Evolutionary conservation across 2,113 vertebrate species (phyloP), one percentile per base, ranked within the genome.

Genomic region (Leptobrachium ailaonicum): DNA sequence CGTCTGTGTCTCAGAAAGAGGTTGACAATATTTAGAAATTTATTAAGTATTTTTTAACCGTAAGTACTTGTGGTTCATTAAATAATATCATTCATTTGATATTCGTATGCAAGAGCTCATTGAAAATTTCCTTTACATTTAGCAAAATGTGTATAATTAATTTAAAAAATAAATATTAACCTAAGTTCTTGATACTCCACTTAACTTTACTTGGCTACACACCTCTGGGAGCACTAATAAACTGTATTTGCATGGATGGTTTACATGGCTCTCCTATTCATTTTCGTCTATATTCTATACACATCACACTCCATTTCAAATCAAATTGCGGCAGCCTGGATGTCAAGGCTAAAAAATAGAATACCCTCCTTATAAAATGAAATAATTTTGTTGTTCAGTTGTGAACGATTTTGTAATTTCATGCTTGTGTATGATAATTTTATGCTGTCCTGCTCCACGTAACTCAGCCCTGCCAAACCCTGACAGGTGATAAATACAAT

Each of bases 391-490:
- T 98, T 97, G 96, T 97, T 94, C 94, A 96, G 96, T 98, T 96
- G 96, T 91, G 86, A 96, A 96, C 95, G 93, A 95, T 98, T 98
- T 97, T 97, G 96, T 98, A 99, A 98, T 99, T 99, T 99, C 97
- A 99, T 99, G 97, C 96, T 96, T 96, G 96, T 96, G 96, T 98
- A 98, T 99, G 97, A 99, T 99, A 98, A 98, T 99, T 98, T 98
- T 98, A 98, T 99, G 96, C 96, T 98, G 96, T 96, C 96, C 96
- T 99, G 96, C 97, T 94, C 95, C 96, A 95, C 95, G 95, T 99
- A 99, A 97, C 96, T 98, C 97, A 96, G 94, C 91, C 90, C 96
- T 98, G 96, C 96, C 97, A 98, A 94, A 93, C 90, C 93, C 95
- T 98, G 96, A 98, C 96, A 98, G 96, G 95, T 98, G 96, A 99